Conservation (phyloP, 2,888 invertebrate genomes). For the Pyrrhia umbra region DNA sequence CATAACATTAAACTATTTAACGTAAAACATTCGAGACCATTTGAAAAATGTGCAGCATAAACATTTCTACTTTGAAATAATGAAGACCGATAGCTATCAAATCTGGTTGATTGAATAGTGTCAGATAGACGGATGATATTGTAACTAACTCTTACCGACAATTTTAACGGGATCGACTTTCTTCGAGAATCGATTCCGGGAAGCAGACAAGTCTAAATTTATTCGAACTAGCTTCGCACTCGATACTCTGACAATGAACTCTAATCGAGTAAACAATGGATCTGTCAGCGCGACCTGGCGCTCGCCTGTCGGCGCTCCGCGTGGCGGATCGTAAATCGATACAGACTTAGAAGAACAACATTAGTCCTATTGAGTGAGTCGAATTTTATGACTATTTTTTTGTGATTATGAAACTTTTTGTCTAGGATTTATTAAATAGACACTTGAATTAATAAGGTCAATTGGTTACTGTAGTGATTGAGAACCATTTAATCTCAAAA, state of each 20-base stretch:
- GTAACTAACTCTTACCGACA: constrained; percentile 51
- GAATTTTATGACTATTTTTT: constrained; percentile 80
- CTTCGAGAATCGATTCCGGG: constrained; percentile 74
- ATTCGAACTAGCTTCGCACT: constrained; percentile 83
- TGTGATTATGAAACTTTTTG: constrained; percentile 78
- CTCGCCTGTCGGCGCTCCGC: constrained; percentile 81
- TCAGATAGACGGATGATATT: constrained; percentile 59
- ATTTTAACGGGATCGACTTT: constrained; percentile 59
- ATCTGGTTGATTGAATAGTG: constrained; percentile 47
- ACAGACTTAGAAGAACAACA: constrained; percentile 77
- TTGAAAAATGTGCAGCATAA: constrained; percentile 58
- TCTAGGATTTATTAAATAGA: constrained; percentile 51
- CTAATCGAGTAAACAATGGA: constrained; percentile 85
- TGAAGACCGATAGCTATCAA: constrained; percentile 58
- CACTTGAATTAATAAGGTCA: background rate
- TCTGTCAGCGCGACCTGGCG: constrained; percentile 85
- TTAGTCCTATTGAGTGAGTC: constrained; percentile 79
- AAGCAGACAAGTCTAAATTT: constrained; percentile 83
- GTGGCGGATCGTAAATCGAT: constrained; percentile 85
- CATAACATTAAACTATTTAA: constrained; percentile 41
- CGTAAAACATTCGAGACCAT: constrained; percentile 36
- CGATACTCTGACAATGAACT: constrained; percentile 88
- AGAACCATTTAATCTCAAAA: too few relatives aligned
- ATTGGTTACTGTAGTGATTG: too few relatives aligned
- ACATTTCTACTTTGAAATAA: constrained; percentile 56